Percentiles rank a stretch among this genome's conserved stretches.
These are phyloP conservation scores for Thereva unica DNA, from an alignment of 2,888 invertebrate species.

Conservation along the genomic window DNA sequence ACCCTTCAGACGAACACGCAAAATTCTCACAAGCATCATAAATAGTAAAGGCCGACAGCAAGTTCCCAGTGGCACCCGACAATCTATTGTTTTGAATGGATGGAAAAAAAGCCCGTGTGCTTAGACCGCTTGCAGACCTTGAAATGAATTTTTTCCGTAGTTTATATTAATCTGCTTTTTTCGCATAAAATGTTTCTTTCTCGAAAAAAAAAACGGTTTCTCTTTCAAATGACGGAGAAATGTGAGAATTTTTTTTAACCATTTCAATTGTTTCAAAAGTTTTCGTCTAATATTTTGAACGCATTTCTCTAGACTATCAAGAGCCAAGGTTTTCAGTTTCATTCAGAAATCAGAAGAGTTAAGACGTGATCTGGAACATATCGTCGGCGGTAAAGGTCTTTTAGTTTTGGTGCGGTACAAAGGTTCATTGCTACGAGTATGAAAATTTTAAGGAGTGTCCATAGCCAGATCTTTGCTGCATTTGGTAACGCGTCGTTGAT, in stretches of 20 bases:
- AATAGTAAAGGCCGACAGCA: conserved; percentile 1
- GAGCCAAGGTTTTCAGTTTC: conserved; percentile 44
- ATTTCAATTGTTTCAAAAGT: conserved; percentile 56
- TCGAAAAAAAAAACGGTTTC: conserved; percentile 22
- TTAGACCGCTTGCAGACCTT: conserved; percentile 5
- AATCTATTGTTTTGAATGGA: conserved; percentile 28
- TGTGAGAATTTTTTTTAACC: conserved; percentile 46
- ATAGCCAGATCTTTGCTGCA: too few relatives aligned
- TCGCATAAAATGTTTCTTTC: not conserved
- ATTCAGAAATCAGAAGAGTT: conserved; percentile 44
- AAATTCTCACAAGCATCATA: not conserved
- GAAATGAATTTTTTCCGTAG: conserved; percentile 6
- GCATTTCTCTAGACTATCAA: conserved; percentile 7
- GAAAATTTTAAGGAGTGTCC: too few relatives aligned
- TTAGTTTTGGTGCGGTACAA: too few relatives aligned
- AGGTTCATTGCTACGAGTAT: too few relatives aligned
- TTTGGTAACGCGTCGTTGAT: too few relatives aligned
- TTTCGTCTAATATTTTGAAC: not conserved
- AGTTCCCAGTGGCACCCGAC: conserved; percentile 3
- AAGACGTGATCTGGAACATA: conserved; percentile 38
- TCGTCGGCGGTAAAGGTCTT: not conserved
- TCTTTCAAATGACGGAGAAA: conserved; percentile 41
- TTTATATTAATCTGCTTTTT: too few relatives aligned
- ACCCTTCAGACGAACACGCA: conserved; percentile 14
- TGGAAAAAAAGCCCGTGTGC: not conserved